Conservation (phyloP, 2,797 vertebrate genomes). For the Halcyon badia region DNA sequence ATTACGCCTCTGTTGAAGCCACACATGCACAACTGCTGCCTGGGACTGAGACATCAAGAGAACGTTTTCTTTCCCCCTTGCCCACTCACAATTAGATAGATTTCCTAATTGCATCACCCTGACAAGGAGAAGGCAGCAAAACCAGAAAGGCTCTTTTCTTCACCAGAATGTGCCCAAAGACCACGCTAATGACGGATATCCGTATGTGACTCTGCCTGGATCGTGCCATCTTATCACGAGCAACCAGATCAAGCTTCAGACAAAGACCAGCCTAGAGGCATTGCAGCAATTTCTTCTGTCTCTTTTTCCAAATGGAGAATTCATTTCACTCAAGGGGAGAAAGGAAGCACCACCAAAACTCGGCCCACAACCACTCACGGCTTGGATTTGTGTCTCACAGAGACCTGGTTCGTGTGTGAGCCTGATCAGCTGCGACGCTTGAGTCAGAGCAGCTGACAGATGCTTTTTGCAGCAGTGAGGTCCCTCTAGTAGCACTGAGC, state of each 20-base stretch:
- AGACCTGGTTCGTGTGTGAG: neutral
- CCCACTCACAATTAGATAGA: neutral
- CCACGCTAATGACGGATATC: accelerated
- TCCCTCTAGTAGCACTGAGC: neutral
- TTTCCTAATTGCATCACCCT: neutral
- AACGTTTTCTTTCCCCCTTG: neutral
- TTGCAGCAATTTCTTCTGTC: neutral
- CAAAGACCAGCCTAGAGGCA: neutral
- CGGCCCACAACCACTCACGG: neutral
- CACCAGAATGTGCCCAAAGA: neutral
- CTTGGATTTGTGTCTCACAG: neutral
- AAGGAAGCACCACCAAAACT: neutral
- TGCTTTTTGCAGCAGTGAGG: accelerated
- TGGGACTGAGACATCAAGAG: neutral
- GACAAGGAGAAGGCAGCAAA: neutral
- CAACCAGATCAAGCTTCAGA: neutral
- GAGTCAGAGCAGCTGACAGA: neutral
- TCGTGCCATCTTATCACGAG: neutral
- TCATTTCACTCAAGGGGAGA: neutral
- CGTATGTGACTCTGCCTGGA: neutral
- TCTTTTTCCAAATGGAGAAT: neutral
- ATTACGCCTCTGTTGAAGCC: neutral
- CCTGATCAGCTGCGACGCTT: neutral
- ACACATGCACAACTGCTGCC: neutral
- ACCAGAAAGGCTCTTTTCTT: neutral